These are phyloP conservation scores for Aldrovandia affinis DNA, from an alignment of 2,797 vertebrate genomes.

Conservation along the genomic window DNA sequence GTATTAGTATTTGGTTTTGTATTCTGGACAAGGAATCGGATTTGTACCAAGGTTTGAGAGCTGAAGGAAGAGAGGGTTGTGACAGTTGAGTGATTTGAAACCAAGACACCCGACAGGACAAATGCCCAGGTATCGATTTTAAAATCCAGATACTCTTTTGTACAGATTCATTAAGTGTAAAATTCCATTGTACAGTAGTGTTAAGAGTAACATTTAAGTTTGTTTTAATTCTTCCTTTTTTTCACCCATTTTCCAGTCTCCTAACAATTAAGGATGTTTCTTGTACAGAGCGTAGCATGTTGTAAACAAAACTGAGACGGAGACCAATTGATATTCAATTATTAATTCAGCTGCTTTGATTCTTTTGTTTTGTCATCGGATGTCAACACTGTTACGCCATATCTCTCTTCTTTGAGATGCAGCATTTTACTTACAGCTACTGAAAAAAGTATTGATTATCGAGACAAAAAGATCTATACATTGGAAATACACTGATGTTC, in stretches of 20 bases:
- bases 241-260: constrained; percentile 46
- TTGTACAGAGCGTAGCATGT: constrained; percentile 65
- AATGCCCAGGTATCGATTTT: background rate
- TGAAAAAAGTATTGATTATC: background rate
- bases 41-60: constrained; percentile 13
- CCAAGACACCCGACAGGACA: background rate
- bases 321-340: constrained; percentile 48
- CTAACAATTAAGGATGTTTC: constrained; percentile 41
- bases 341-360: constrained; percentile 32
- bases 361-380: constrained; percentile 42
- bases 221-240: constrained; percentile 43
- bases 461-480: background rate
- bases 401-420: constrained; percentile 17
- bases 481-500: background rate
- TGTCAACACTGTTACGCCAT: constrained; percentile 48
- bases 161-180: constrained; percentile 34
- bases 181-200: constrained; percentile 39
- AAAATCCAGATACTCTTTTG: background rate
- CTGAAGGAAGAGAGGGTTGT: constrained; percentile 22
- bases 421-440: constrained; percentile 36
- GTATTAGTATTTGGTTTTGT: background rate
- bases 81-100: constrained; percentile 15
- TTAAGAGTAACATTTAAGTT: constrained; percentile 30
- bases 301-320: constrained; percentile 59
- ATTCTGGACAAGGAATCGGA: background rate